Conservation (phyloP, 1,140 invertebrate species). For the Saccostrea glomerata region DNA sequence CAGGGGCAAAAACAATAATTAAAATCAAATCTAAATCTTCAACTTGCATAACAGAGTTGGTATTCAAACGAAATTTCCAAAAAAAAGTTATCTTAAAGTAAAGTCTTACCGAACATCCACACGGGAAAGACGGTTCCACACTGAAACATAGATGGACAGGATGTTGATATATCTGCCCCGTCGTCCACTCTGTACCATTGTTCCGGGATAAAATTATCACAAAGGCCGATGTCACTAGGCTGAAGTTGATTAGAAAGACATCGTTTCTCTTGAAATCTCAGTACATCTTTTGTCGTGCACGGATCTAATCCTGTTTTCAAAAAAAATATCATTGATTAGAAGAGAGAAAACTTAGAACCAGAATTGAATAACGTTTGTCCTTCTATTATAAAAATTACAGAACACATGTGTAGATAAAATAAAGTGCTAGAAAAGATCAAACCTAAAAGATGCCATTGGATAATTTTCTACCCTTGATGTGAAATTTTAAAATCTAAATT, state of each 20-base stretch:
- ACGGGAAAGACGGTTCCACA: neutral
- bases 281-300: neutral
- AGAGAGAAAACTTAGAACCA: no score
- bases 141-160: neutral
- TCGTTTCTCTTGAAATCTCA: neutral
- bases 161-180: neutral
- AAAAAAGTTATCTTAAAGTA: neutral
- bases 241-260: neutral
- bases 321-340: neutral
- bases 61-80: no score
- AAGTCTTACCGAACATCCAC: neutral
- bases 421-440: no score
- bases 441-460: no score
- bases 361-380: no score
- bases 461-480: no score
- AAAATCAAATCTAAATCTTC: no score
- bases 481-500: no score
- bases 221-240: neutral
- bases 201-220: neutral
- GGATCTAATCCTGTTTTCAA: neutral
- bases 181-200: constrained; percentile 7
- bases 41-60: no score
- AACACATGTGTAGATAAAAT: no score
- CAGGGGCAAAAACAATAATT: no score
- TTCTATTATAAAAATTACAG: no score